phyloP scores from a whole-genome alignment of 2,797 vertebrate species.

The Coregonus suidteri region DNA sequence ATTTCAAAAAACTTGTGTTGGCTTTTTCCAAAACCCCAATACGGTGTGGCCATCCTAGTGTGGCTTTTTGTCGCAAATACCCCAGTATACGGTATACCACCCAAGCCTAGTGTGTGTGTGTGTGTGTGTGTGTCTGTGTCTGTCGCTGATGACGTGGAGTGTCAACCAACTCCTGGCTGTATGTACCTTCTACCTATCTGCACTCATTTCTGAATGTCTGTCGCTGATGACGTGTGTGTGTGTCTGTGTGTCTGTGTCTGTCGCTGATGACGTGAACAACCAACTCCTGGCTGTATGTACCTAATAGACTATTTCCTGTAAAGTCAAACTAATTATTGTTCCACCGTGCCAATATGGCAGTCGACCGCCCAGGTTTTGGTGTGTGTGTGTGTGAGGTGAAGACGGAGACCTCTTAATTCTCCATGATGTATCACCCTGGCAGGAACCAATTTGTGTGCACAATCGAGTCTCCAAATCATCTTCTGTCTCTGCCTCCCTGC shows the following conservation, averaged over 20 bases:
- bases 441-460: conserved; percentile 79
- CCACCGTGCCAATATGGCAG: conserved; percentile 77
- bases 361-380: conserved; percentile 68
- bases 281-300: no score
- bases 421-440: conserved; percentile 80
- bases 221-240: no score
- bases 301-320: no score
- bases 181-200: conserved; percentile 50
- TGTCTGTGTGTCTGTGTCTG: no score
- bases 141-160: conserved; percentile 48
- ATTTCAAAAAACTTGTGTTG: no score
- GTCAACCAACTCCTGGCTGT: conserved; percentile 55
- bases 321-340: conserved; percentile 81
- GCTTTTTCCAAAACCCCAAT: no score
- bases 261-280: no score
- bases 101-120: background rate
- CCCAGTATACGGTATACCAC: no score
- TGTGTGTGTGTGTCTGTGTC: background rate
- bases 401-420: conserved; percentile 77
- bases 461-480: conserved; percentile 80
- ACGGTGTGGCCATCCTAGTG: no score
- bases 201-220: no score
- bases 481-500: conserved; percentile 73
- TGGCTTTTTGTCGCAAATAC: no score
- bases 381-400: conserved; percentile 34